Base-by-base conservation (phyloP, 2,888 invertebrate genomes). In the Drosophila mimetica region DNA sequence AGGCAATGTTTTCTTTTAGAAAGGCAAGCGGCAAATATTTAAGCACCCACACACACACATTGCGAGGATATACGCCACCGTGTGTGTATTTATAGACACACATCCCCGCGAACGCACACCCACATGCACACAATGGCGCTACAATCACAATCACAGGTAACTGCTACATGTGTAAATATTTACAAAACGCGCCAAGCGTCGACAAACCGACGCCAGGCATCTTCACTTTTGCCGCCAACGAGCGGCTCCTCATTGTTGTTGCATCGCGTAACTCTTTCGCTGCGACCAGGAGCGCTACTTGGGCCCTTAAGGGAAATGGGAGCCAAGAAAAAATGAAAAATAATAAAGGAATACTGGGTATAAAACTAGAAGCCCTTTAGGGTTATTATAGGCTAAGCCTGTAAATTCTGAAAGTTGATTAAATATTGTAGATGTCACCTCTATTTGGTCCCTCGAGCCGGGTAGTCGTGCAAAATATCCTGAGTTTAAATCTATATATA, bases 101-200 rank as follows among this genome's bases (percentile, higher is more conserved):
- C 65, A 53, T 37, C 28, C 22, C 52, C 30, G 47, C n/a, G 22
- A 36, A 30, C 37, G 11, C 28, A 32, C 22, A 51, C 20, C 7
- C 39, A 34, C 18, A 30, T 11, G 25, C 20, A 41, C 64, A 59
- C 54, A 50, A 41, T 41, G 52, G 65, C 59, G 72, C 72, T 76
- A 87, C 83, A 83, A 83, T 83, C 83, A 87, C 83, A 83, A 83
- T 83, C 83, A 87, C 79, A 85, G 86, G 88, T 83, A 83, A 83
- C 83, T 74, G 86, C 77, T 86, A 88, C 88, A 83, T 83, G 86
- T 87, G 83, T 83, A 83, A 83, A 83, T 87, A 83, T 87, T 83
- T 82, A 87, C 86, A 83, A 82, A 88, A 87, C 88, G 88, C 83
- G 83, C 83, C 79, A 82, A 88, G 75, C 83, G 77, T 86, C 64